phyloP scores from a whole-genome alignment of 1,140 invertebrate species.

The Callitettix versicolor region DNA sequence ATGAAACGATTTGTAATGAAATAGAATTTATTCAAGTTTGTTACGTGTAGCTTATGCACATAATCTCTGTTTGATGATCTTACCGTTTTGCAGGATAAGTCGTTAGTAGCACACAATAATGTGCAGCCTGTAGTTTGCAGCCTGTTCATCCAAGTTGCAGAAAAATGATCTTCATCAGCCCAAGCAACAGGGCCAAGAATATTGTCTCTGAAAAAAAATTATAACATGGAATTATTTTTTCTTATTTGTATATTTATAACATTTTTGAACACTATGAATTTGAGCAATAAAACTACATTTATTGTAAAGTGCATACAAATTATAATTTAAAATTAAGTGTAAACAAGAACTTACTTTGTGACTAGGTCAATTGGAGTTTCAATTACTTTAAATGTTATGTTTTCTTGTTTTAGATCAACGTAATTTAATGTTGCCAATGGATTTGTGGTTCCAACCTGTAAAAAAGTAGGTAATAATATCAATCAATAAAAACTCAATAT shows the following conservation, averaged over 20 bases:
- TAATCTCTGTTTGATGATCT: too few species aligned
- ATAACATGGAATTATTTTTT: too few species aligned
- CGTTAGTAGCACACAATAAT: conserved; percentile 39
- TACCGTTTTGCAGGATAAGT: not conserved
- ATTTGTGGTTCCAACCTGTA: conserved; percentile 6
- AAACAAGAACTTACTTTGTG: not conserved
- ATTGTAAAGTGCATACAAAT: too few species aligned
- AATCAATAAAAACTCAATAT: not conserved
- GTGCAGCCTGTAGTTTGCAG: conserved; percentile 62
- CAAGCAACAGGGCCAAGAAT: conserved; percentile 66
- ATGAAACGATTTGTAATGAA: too few species aligned
- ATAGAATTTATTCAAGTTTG: too few species aligned
- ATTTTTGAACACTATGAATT: too few species aligned
- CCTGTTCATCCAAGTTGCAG: conserved; percentile 73
- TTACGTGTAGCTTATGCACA: too few species aligned
- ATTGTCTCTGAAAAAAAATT: conserved; percentile 49
- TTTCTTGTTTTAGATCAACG: not conserved
- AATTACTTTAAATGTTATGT: not conserved
- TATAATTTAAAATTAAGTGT: not conserved
- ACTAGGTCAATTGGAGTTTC: not conserved
- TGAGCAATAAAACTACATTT: too few species aligned
- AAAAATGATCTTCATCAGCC: conserved; percentile 45
- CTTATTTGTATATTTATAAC: too few species aligned
- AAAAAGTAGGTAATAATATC: not conserved
- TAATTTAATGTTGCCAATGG: conserved; percentile 4